These are phyloP conservation scores for Coelopa frigida DNA, from an alignment of 1,140 invertebrate species.

Conservation along the genomic window DNA sequence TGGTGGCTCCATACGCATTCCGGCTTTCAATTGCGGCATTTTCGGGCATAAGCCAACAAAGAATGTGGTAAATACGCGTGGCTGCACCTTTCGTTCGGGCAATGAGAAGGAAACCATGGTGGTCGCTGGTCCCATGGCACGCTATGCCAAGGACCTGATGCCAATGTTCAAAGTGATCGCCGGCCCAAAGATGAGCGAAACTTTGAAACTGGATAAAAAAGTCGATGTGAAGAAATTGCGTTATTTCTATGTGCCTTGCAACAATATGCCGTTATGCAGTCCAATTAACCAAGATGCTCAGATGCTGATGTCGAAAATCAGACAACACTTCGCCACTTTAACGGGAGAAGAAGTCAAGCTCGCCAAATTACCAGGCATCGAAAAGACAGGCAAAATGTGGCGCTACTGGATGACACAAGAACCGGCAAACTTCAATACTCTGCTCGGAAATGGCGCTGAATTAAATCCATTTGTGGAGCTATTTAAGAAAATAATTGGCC, in stretches of 20 bases:
- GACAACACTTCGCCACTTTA: constrained; percentile 26
- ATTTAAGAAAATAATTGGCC: constrained; percentile 51
- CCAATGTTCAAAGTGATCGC: constrained; percentile 55
- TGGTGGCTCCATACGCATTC: constrained; percentile 91
- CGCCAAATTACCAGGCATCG: constrained; percentile 52
- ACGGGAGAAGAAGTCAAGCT: constrained; percentile 24
- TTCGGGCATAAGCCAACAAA: constrained; percentile 86
- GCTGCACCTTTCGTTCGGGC: constrained; percentile 54
- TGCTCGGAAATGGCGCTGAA: constrained; percentile 56
- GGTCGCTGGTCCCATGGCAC: constrained; percentile 69
- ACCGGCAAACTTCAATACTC: constrained; percentile 52
- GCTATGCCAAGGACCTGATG: constrained; percentile 65
- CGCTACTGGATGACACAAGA: constrained; percentile 68
- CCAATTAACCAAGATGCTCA: constrained; percentile 62
- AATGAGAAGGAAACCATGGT: constrained; percentile 56
- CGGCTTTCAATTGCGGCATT: constrained; percentile 89
- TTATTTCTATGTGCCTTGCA: constrained; percentile 70
- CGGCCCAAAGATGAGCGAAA: constrained; percentile 26
- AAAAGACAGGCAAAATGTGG: constrained; percentile 62
- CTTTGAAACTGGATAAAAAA: constrained; percentile 43
- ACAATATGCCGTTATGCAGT: constrained; percentile 60
- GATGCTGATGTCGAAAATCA: constrained; percentile 52
- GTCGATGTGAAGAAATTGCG: constrained; percentile 63
- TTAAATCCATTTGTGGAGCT: constrained; percentile 51
- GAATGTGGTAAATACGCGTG: constrained; percentile 53